Conservation (phyloP, 2,797 vertebrate genomes). For the Pyrocephalus nanus region DNA sequence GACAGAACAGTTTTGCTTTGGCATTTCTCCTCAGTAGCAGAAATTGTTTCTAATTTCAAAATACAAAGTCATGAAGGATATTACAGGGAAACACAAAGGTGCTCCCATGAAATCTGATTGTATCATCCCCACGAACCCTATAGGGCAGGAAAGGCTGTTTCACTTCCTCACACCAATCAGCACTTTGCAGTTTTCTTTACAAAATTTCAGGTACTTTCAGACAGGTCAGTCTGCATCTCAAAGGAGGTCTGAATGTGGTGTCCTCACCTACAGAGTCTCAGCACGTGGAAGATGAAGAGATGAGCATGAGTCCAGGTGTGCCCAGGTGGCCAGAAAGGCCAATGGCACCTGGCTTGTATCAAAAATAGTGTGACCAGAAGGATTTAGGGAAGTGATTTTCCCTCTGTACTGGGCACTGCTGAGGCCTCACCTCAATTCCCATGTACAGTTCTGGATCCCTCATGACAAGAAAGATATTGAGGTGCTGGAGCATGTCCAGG, state of each 20-base stretch:
- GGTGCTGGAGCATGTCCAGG: background rate
- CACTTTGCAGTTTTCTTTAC: too few species aligned
- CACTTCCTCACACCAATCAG: background rate
- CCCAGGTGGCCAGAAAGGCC: too few species aligned
- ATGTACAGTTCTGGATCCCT: background rate
- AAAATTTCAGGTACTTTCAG: background rate
- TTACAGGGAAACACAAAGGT: background rate
- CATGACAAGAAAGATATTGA: background rate
- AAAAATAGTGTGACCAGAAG: background rate
- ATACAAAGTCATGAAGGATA: background rate
- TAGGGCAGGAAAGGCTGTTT: background rate
- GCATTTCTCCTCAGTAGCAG: background rate
- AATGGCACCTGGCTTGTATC: too few species aligned
- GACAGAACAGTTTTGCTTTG: background rate
- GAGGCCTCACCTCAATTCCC: background rate
- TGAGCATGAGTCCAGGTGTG: too few species aligned
- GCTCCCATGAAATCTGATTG: background rate
- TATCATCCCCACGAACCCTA: background rate
- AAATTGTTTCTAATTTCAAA: conserved; percentile 34
- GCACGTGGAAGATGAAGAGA: background rate
- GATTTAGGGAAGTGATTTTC: background rate
- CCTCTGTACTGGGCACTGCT: background rate
- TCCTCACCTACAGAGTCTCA: background rate
- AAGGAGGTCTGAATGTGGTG: background rate
- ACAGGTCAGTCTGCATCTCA: background rate